Evolutionary conservation across 2,113 vertebrate species (phyloP).

Genomic region (Cavia aperea): DNA sequence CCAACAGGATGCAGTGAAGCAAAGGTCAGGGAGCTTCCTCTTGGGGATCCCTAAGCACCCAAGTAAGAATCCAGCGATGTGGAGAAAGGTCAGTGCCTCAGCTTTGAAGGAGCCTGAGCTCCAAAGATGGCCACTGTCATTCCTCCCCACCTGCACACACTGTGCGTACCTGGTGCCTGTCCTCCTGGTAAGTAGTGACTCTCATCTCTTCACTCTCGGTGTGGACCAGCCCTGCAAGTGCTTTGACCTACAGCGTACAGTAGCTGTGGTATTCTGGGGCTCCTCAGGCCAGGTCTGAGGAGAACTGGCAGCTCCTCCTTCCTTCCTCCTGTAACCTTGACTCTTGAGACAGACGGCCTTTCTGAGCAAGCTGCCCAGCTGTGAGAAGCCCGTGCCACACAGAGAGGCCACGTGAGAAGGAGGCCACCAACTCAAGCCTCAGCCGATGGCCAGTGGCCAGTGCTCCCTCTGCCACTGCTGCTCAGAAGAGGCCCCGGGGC

Average conservation of each 20-base stretch:
- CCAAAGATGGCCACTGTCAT: not conserved
- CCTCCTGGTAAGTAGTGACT: not conserved
- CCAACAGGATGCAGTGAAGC: not conserved
- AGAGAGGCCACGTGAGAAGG: rapidly evolving
- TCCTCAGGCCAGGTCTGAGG: not conserved
- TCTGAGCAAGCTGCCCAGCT: not conserved
- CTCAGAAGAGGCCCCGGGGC: not conserved
- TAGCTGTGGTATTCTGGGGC: not conserved
- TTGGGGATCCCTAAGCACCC: not conserved
- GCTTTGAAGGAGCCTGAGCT: not conserved
- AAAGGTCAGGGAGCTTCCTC: not conserved
- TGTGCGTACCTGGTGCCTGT: not conserved
- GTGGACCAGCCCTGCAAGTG: not conserved
- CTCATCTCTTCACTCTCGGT: not conserved
- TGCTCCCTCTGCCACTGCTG: not conserved
- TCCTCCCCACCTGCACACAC: not conserved
- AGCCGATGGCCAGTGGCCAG: not conserved
- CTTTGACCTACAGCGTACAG: not conserved
- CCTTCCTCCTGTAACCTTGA: not conserved
- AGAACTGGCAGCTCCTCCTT: not conserved
- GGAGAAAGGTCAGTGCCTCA: not conserved
- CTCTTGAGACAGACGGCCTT: not conserved
- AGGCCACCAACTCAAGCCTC: not conserved
- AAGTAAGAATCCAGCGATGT: not conserved
- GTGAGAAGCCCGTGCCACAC: not conserved